Conservation (phyloP, 2,888 invertebrate species). For the Drosophila multiciliata region DNA sequence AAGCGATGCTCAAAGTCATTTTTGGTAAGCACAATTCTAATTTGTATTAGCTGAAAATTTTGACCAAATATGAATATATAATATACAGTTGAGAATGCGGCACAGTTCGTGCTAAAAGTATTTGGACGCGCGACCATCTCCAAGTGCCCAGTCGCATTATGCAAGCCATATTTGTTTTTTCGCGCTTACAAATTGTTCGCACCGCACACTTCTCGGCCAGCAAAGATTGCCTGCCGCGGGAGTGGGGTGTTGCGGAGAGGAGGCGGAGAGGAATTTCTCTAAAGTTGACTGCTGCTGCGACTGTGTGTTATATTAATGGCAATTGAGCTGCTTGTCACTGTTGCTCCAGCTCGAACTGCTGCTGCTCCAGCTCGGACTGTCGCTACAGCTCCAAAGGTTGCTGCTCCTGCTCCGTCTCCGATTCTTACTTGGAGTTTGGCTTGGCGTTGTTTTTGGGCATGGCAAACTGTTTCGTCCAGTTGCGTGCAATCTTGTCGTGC, state of each 20-base stretch:
- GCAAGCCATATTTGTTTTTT: slow-evolving; percentile 55
- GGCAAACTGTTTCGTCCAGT: slow-evolving; percentile 68
- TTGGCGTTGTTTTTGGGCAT: slow-evolving; percentile 38
- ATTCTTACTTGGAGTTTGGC: neutral
- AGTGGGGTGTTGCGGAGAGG: neutral
- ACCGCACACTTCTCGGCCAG: slow-evolving; percentile 24
- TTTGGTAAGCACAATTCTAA: neutral
- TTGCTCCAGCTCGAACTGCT: neutral
- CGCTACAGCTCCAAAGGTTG: neutral
- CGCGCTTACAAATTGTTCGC: slow-evolving; percentile 55
- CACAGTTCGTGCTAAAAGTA: neutral
- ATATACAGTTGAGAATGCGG: neutral
- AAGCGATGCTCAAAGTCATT: neutral
- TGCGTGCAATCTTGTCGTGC: slow-evolving; percentile 65
- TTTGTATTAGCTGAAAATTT: neutral
- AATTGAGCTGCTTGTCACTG: slow-evolving; percentile 8
- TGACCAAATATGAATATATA: neutral
- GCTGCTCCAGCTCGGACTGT: neutral
- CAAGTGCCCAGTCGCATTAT: slow-evolving; percentile 37
- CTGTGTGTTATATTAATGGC: slow-evolving; percentile 4
- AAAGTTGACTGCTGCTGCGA: slow-evolving; percentile 23
- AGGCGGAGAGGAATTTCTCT: neutral
- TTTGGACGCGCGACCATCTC: neutral
- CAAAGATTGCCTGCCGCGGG: slow-evolving; percentile 6
- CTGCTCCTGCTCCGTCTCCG: neutral